These are phyloP conservation scores for Hirtodrosophila duncani DNA, from an alignment of 2,888 invertebrate species.

Conservation along the genomic window DNA sequence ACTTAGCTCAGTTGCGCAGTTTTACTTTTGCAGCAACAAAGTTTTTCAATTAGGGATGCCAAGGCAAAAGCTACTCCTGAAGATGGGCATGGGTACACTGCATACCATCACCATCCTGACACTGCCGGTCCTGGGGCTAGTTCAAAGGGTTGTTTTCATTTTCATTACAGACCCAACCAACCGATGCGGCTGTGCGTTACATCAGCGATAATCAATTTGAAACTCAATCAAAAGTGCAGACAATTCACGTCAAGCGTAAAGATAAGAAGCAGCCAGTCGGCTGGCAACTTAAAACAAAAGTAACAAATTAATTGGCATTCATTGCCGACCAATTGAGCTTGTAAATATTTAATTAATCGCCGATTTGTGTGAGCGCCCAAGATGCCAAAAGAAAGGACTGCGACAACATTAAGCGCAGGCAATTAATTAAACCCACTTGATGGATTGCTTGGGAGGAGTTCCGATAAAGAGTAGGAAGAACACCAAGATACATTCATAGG, in stretches of 20 bases:
- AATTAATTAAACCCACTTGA: constrained; percentile 56
- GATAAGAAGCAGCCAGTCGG: constrained; percentile 41
- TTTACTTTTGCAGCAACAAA: constrained; percentile 34
- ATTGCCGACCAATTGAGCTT: constrained; percentile 67
- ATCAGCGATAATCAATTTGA: constrained; percentile 44
- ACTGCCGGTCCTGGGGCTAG: constrained; percentile 9
- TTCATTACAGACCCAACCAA: constrained; percentile 8
- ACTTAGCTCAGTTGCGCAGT: constrained; percentile 34
- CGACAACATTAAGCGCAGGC: constrained; percentile 29
- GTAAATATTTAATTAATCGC: constrained; percentile 71
- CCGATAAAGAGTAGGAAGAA: neutral
- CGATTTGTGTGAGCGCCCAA: constrained; percentile 42
- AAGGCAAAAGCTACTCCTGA: constrained; percentile 20
- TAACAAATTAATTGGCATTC: constrained; percentile 66
- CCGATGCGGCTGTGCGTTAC: constrained; percentile 3
- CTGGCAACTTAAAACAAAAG: constrained; percentile 36
- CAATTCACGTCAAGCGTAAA: constrained; percentile 47
- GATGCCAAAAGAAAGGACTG: constrained; percentile 14
- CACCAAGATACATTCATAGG: neutral
- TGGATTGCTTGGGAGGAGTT: constrained; percentile 27
- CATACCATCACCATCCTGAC: constrained; percentile 17
- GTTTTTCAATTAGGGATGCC: constrained; percentile 66
- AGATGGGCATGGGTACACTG: constrained; percentile 27
- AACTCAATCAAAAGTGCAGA: constrained; percentile 21
- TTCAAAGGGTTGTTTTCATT: constrained; percentile 47